Evolutionary conservation across 2,113 vertebrate species (phyloP), one percentile per base, ranked within the genome.

Genomic region (Macroglossus sobrinus): DNA sequence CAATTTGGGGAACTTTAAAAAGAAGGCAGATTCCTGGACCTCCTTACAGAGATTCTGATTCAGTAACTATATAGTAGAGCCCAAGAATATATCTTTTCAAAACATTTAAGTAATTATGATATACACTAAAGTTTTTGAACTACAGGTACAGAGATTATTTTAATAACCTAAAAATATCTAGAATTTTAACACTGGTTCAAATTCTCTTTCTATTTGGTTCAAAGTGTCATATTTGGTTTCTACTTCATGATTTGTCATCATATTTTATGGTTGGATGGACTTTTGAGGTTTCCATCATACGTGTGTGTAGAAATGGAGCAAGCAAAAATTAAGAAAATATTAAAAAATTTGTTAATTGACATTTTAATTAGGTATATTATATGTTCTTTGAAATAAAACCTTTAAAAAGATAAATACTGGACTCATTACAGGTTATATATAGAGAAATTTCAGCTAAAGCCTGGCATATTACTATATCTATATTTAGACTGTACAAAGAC

Each of bases 401-500:
- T 78, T 96, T 92, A 18, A 88, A 92, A 95, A 97, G 68, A 40
- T 86, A 95, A 97, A 93, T 81, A 88, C n/a, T 81, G 71, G 24
- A 33, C 47, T 18, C 30, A 59, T 94, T 95, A 68, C 24, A 91
- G 16, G 19, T 92, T 93, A 57, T 80, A 74, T 69, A 95, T 0
- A 95, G 68, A 97, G 53, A 93, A 66, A 85, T 93, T 91, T 76
- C 35, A 96, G 33, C n/a, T 68, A 80, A 96, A 95, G 4, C 26
- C 38, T 96, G 90, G 76, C 81, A 96, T 2, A 68, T 18, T 74
- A 43, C 61, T 63, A 5, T 80, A 53, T 50, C 80, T 96, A 92
- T 95, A 93, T 96, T 97, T 97, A 97, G 81, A 84, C 6, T 84
- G 10, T 33, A 86, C 30, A 74, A 68, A 93, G 68, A 89, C 38